A percentile compares a stretch with the other conserved stretches of the same genome.
phyloP scores from a whole-genome alignment of 2,113 vertebrate species.

The Hystrix cristata region DNA sequence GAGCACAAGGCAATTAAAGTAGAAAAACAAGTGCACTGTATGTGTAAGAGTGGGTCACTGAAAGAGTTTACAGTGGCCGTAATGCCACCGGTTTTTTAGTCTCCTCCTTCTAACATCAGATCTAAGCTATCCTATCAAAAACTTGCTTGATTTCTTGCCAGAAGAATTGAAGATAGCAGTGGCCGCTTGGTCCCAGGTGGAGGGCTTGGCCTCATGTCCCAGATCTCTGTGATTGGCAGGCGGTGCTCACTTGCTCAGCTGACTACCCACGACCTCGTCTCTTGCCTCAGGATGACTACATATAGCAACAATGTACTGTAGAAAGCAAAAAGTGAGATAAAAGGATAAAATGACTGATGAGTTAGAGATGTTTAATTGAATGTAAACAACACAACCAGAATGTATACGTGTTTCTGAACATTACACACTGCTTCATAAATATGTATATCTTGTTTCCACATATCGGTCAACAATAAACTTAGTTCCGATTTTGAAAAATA shows the following conservation, averaged over 20 bases:
- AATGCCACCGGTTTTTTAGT: not conserved
- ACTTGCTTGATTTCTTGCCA: not conserved
- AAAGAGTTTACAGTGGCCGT: not conserved
- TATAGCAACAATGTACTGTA: not conserved
- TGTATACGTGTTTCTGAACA: not conserved
- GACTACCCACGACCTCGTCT: not conserved
- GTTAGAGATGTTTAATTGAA: not conserved
- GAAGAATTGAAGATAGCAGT: not conserved
- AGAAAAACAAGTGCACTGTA: not conserved
- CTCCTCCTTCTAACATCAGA: not conserved
- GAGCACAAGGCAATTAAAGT: not conserved
- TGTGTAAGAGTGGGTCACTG: not conserved
- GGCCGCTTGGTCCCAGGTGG: not conserved
- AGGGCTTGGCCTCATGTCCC: not conserved
- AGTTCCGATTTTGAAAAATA: not conserved
- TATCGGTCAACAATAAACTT: not conserved
- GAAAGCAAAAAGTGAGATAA: not conserved
- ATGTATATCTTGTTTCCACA: not conserved
- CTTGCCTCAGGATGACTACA: not conserved
- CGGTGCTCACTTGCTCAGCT: too few relatives aligned
- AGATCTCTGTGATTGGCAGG: not conserved
- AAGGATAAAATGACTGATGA: not conserved
- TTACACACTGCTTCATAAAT: not conserved
- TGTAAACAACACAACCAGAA: not conserved
- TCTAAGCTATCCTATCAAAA: not conserved